Base-by-base conservation (phyloP, 35 echinoderm and acorn worm species). In the Apostichopus californicus region DNA sequence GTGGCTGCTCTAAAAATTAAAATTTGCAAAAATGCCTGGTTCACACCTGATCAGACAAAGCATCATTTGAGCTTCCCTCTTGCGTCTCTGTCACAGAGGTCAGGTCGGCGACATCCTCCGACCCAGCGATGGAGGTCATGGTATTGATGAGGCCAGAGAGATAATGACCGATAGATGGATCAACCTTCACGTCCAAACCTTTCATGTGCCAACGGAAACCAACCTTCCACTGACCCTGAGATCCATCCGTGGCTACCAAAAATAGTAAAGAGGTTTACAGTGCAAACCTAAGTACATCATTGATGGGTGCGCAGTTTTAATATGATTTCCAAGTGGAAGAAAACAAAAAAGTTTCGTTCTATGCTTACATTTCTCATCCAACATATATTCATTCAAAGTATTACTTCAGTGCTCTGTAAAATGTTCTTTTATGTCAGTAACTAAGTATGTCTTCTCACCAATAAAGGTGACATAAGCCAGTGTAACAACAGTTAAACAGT, bases 151-250 rank as follows among this genome's bases (percentile, higher is more conserved):
- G 73, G 14, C 93, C 97, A 0, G 97, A 95, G 53, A 98, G 89
- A 73, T 94, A 91, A 78, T 96, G 93, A 56, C 97, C 97, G 17
- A 98, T 94, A 77, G 87, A 93, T 15, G 97, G 95, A 68, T 98
- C 93, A 52, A 98, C 89, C 77, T 98, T 91, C 15, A 98, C 90
- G 65, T 98, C 97, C 14, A 98, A 81, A 14, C 97, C 97, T 78
- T 94, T 91, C 97, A 98, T 98, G 11, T 94, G 61, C 97, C 97
- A 98, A n/a, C 91, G 80, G 88, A 98, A 94, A 77, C 96, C 94
- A 15, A 98, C 90, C 93, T 92, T 91, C 97, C 97, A 98, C 58
- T 93, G 94, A 56, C 97, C 97, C 1, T 91, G 90, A 15, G 94
- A 91, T 28, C 65, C 24, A 78, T 90, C 88, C 20, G 25, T 53